A percentile compares a stretch with the other conserved stretches of the same genome.
phyloP scores from a whole-genome alignment of 1,140 invertebrate genomes.

The Caenorhabditis tropicalis region DNA sequence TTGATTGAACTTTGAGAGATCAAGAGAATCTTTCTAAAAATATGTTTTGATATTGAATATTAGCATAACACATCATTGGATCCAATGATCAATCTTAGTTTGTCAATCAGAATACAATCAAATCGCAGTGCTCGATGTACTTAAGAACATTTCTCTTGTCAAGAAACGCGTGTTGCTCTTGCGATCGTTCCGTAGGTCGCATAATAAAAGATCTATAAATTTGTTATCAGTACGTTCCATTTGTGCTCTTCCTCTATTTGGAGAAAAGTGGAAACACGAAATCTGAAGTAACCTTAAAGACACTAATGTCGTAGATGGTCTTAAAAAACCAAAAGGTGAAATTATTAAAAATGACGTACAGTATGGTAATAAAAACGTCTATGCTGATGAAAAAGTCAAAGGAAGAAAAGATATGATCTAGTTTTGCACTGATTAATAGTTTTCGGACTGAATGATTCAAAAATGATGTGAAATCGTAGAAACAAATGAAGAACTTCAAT shows the following conservation, averaged over 20 bases:
- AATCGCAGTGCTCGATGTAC: too few species aligned
- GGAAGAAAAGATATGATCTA: not conserved
- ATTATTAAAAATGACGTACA: not conserved
- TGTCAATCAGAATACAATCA: too few species aligned
- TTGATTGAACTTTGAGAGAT: not conserved
- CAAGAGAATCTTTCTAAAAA: not conserved
- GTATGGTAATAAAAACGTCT: slow-evolving; percentile 24
- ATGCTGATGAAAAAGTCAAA: not conserved
- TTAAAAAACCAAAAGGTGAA: not conserved
- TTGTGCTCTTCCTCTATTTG: not conserved
- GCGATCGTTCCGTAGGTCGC: slow-evolving; percentile 30
- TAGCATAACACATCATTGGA: not conserved
- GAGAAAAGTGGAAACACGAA: not conserved
- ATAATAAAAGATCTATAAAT: slow-evolving; percentile 34
- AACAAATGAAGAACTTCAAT: too few species aligned
- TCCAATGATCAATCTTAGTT: not conserved
- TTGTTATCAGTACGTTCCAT: slow-evolving; percentile 30
- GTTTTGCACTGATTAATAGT: not conserved
- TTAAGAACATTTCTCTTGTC: not conserved
- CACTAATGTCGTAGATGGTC: slow-evolving; percentile 31
- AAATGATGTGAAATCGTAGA: too few species aligned
- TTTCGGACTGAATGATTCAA: not conserved
- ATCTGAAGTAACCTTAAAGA: not conserved
- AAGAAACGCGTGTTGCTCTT: not conserved
- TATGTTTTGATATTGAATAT: too few species aligned